Percentiles rank a stretch among this genome's conserved stretches.
phyloP scores from a whole-genome alignment of 2,797 vertebrate genomes.

The Cichlasoma orientale region DNA sequence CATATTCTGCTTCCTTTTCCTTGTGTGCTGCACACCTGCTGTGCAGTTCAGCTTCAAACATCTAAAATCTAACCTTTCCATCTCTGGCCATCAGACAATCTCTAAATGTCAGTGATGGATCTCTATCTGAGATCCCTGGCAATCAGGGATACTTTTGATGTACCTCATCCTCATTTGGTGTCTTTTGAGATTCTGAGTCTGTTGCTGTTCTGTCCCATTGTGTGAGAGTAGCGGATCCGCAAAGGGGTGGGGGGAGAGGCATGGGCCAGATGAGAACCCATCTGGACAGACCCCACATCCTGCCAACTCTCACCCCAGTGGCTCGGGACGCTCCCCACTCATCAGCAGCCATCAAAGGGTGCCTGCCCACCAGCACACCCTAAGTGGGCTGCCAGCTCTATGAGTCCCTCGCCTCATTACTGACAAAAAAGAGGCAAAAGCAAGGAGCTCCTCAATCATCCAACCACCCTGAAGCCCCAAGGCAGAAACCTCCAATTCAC shows the following conservation, averaged over 20 bases:
- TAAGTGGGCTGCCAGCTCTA: slow-evolving; percentile 58
- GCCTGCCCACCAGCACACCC: slow-evolving; percentile 59
- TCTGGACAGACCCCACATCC: slow-evolving; percentile 71
- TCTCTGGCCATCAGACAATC: slow-evolving; percentile 68
- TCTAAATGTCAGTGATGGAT: slow-evolving; percentile 76
- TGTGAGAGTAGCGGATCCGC: slow-evolving; percentile 35
- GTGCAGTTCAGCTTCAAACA: slow-evolving; percentile 64
- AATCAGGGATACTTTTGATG: slow-evolving; percentile 71
- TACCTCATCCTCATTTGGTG: slow-evolving; percentile 64
- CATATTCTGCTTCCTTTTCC: slow-evolving; percentile 19
- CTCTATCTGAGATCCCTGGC: slow-evolving; percentile 56
- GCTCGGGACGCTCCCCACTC: slow-evolving; percentile 56
- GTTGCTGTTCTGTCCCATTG: slow-evolving; percentile 46
- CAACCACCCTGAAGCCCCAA: slow-evolving; percentile 40
- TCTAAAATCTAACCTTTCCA: slow-evolving; percentile 76
- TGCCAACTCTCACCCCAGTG: slow-evolving; percentile 72
- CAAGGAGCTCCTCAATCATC: slow-evolving; percentile 62
- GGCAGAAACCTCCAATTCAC: slow-evolving; percentile 10
- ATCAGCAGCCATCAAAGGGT: slow-evolving; percentile 74
- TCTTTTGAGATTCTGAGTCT: slow-evolving; percentile 49
- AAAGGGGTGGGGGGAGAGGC: not conserved
- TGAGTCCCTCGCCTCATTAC: slow-evolving; percentile 67
- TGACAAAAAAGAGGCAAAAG: slow-evolving; percentile 44
- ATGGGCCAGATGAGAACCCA: slow-evolving; percentile 74
- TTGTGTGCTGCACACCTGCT: slow-evolving; percentile 22